Evolutionary conservation across 2,888 invertebrate species (phyloP), one percentile per base, ranked within the genome.

Genomic region (Cataglyphis cursor): DNA sequence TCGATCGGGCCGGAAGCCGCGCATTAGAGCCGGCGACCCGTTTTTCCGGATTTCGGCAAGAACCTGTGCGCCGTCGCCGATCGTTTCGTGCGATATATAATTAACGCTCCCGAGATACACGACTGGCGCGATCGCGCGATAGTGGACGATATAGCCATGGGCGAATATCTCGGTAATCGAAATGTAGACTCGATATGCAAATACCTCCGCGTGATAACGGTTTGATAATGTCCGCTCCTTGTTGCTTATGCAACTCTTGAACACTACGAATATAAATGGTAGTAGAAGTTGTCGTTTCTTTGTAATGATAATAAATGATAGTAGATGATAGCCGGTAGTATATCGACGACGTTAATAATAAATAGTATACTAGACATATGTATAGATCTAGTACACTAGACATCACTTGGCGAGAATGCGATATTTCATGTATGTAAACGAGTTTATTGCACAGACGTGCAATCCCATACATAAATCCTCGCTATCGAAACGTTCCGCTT

Each of bases 1-100:
- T n/a, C 15, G 41, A n/a, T 38, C 38, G 31, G 41, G 9, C 21
- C 68, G 80, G 80, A 83, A 72, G 73, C 24, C 48, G 21, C 3
- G 28, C 38, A 10, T 54, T 51, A 62, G 51, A 51, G 2, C 51
- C 62, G 57, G 21, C 48, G 65, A 31, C 5, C 51, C 65, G 83
- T 44, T 70, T 73, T 81, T 81, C 73, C 57, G 66, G 59, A 24
- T 83, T 81, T 73, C 83, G 51, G 44, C 24, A 66, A 76, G 68
- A 76, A 76, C 68, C 51, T 8, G n/a, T n/a, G n/a, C n/a, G 70
- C 38, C 21, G 28, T 35, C 9, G 10, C 35, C 21, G 31, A 51
- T 51, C 65, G 18, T 18, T 35, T 0, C 18, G 10, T 41, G 48
- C 18, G 44, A 12, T n/a, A 24, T 44, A 44, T 61, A 70, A 80